These are phyloP conservation scores for Arctopsyche grandis DNA, from an alignment of 1,140 invertebrate species.

Conservation along the genomic window DNA sequence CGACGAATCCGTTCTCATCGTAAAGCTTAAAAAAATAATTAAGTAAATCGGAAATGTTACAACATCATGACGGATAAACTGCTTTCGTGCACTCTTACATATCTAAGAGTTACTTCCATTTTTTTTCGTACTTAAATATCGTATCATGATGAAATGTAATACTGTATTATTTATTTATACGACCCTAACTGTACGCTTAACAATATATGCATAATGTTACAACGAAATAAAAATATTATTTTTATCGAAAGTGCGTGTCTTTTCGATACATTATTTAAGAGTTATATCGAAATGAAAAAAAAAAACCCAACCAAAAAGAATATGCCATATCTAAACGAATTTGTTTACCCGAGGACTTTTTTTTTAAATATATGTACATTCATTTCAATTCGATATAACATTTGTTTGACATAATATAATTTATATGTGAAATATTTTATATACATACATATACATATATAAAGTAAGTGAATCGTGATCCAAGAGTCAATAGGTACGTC, in stretches of 20 bases:
- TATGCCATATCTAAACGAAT: too few species aligned
- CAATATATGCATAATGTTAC: background rate
- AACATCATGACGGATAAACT: background rate
- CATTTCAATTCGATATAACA: too few species aligned
- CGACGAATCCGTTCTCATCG: background rate
- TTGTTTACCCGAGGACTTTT: too few species aligned
- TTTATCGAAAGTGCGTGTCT: slow-evolving; percentile 14
- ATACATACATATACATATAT: too few species aligned
- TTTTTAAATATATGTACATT: too few species aligned
- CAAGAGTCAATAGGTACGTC: slow-evolving; percentile 22
- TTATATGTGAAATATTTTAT: too few species aligned
- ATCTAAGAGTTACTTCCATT: background rate
- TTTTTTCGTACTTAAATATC: background rate
- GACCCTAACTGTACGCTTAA: background rate
- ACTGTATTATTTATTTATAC: slow-evolving; percentile 1
- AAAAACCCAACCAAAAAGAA: background rate
- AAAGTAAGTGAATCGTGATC: slow-evolving; percentile 41
- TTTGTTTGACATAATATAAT: too few species aligned
- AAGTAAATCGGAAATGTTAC: background rate
- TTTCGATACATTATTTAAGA: background rate
- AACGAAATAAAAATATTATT: slow-evolving; percentile 12
- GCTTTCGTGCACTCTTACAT: background rate
- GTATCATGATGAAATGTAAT: slow-evolving; percentile 17
- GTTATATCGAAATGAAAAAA: background rate
- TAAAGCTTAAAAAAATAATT: background rate